Percentiles rank a stretch among this genome's conserved stretches.
phyloP scores from a whole-genome alignment of 2,888 invertebrate species.

The Beris chalybata region DNA sequence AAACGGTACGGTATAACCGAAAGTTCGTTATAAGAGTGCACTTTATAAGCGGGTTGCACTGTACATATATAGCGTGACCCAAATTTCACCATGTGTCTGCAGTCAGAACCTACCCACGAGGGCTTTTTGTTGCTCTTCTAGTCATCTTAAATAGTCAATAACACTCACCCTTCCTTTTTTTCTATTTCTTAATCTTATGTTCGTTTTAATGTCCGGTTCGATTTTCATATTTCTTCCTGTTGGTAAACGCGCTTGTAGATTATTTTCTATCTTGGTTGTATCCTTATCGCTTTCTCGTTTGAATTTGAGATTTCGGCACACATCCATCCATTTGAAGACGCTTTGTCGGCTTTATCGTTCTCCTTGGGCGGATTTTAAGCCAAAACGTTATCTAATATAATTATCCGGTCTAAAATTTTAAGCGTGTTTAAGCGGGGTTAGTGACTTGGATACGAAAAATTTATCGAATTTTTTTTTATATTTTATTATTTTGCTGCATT shows the following conservation, averaged over 20 bases:
- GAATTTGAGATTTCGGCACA: slow-evolving; percentile 64
- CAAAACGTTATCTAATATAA: slow-evolving; percentile 95
- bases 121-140: too few relatives aligned
- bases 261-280: slow-evolving; percentile 49
- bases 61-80: too few relatives aligned
- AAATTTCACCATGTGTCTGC: too few relatives aligned
- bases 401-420: slow-evolving; percentile 80
- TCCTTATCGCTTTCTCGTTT: slow-evolving; percentile 39
- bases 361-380: slow-evolving; percentile 94
- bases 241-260: slow-evolving; percentile 54
- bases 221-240: slow-evolving; percentile 45
- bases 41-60: too few relatives aligned
- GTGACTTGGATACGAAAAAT: too few relatives aligned
- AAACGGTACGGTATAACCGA: too few relatives aligned
- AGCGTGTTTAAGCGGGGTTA: slow-evolving; percentile 96
- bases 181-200: slow-evolving; percentile 22
- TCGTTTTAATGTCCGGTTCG: slow-evolving; percentile 4
- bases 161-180: slow-evolving; percentile 18
- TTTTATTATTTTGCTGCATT: too few relatives aligned
- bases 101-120: too few relatives aligned
- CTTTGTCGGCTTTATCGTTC: slow-evolving; percentile 75
- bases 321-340: slow-evolving; percentile 81
- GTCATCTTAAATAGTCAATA: too few relatives aligned
- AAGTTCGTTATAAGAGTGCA: too few relatives aligned
- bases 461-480: too few relatives aligned